These are phyloP conservation scores for Halcyon senegalensis DNA, from an alignment of 2,113 vertebrate genomes.

Conservation along the genomic window DNA sequence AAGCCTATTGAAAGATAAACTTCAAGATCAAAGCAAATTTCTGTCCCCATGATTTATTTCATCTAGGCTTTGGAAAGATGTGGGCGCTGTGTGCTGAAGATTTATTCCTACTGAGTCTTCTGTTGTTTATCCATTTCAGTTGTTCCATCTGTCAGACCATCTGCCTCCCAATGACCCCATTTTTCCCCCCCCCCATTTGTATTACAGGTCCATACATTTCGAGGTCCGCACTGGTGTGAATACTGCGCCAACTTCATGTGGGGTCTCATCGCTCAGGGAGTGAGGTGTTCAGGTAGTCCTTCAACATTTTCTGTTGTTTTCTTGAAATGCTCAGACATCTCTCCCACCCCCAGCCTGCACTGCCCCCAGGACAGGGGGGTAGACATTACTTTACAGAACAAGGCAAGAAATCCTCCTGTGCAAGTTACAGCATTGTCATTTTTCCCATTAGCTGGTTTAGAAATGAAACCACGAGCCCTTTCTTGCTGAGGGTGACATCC, in stretches of 20 bases:
- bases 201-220: constrained; percentile 92
- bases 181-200: neutral
- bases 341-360: neutral
- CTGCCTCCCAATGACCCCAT: constrained; percentile 46
- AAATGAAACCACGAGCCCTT: neutral
- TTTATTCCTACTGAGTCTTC: constrained; percentile 8
- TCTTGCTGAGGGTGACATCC: neutral
- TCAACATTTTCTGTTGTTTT: neutral
- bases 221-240: constrained; percentile 97
- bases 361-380: neutral
- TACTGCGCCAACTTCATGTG: constrained; percentile 99
- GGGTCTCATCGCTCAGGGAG: constrained; percentile 98
- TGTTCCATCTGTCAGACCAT: constrained; percentile 56
- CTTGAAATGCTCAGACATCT: neutral
- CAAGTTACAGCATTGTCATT: neutral
- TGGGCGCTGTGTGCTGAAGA: neutral
- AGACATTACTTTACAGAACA: neutral
- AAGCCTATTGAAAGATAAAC: constrained; percentile 35
- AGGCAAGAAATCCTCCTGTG: neutral
- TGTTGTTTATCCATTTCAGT: constrained; percentile 43
- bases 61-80: neutral
- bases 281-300: constrained; percentile 92
- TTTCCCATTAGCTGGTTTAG: neutral
- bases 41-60: constrained; percentile 34
- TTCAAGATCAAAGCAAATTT: constrained; percentile 45